Percentiles rank a stretch among this genome's conserved stretches.
These are phyloP conservation scores for Sylvilagus floridanus DNA, from an alignment of 2,797 vertebrate genomes.

Conservation along the genomic window DNA sequence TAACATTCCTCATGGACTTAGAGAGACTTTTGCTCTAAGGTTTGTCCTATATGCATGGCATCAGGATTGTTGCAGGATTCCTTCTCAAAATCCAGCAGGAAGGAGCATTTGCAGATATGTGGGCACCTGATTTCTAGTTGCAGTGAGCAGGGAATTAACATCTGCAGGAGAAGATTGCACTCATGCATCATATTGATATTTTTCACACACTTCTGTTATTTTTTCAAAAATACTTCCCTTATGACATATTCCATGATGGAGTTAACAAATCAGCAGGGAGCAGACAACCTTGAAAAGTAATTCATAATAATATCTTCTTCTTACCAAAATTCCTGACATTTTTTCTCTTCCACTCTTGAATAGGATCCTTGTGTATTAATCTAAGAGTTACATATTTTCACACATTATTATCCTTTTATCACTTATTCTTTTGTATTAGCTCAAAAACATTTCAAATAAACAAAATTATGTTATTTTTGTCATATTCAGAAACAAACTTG, in stretches of 20 bases:
- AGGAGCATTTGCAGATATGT: background rate
- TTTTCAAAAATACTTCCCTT: slow-evolving; percentile 77
- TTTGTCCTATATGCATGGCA: background rate
- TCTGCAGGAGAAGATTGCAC: slow-evolving; percentile 79
- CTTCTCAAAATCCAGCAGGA: slow-evolving; percentile 23
- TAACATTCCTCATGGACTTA: slow-evolving; percentile 1
- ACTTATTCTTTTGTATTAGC: slow-evolving; percentile 47
- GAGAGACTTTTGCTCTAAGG: background rate
- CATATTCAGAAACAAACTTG: background rate
- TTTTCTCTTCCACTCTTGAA: background rate
- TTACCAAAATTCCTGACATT: background rate
- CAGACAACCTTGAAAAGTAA: slow-evolving; percentile 81
- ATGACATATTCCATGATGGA: slow-evolving; percentile 65
- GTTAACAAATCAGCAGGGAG: slow-evolving; percentile 72
- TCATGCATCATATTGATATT: slow-evolving; percentile 69
- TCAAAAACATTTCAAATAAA: slow-evolving; percentile 56
- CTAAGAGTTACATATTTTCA: slow-evolving; percentile 31
- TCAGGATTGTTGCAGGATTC: background rate
- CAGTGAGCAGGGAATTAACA: slow-evolving; percentile 70
- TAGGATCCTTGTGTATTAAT: background rate
- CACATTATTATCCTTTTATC: background rate
- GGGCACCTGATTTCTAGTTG: slow-evolving; percentile 4
- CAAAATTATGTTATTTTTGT: slow-evolving; percentile 45
- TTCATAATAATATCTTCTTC: slow-evolving; percentile 74
- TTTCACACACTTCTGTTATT: slow-evolving; percentile 50